These are phyloP conservation scores for Cheilosia vulpina DNA, from an alignment of 2,888 invertebrate species.

Conservation along the genomic window DNA sequence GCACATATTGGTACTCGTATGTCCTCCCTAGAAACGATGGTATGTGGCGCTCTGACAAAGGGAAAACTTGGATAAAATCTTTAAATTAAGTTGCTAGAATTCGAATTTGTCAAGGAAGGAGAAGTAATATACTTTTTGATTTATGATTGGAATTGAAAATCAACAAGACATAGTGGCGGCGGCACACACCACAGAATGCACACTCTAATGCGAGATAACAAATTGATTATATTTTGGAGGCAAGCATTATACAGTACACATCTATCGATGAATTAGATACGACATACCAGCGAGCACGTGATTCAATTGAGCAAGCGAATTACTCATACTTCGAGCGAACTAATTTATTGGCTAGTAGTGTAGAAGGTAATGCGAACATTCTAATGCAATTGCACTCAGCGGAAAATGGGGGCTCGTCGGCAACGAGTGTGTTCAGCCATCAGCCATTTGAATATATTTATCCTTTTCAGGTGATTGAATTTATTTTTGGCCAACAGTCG, in stretches of 20 bases:
- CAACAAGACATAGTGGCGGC: constrained; percentile 53
- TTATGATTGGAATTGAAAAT: constrained; percentile 51
- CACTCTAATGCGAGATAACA: constrained; percentile 54
- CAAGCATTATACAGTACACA: constrained; percentile 7
- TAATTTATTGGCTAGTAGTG: constrained; percentile 60
- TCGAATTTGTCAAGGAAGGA: constrained; percentile 37
- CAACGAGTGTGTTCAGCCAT: constrained; percentile 38
- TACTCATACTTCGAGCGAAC: constrained; percentile 56
- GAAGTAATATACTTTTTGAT: constrained; percentile 5
- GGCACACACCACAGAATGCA: background rate
- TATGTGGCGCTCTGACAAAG: constrained; percentile 65
- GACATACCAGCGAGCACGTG: constrained; percentile 47
- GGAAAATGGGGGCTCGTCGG: constrained; percentile 70
- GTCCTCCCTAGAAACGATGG: constrained; percentile 27
- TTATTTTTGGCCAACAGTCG: constrained; percentile 65
- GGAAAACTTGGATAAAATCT: constrained; percentile 42
- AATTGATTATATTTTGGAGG: constrained; percentile 66
- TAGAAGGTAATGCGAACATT: constrained; percentile 8
- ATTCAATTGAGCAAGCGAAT: constrained; percentile 64
- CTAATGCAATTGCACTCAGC: constrained; percentile 18
- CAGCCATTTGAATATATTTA: constrained; percentile 49
- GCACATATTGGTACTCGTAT: background rate
- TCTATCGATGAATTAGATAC: constrained; percentile 39
- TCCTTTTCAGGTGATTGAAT: constrained; percentile 72
- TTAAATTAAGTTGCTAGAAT: constrained; percentile 19